These are phyloP conservation scores for Capromys pilorides DNA, from an alignment of 2,797 vertebrate genomes.

Conservation along the genomic window DNA sequence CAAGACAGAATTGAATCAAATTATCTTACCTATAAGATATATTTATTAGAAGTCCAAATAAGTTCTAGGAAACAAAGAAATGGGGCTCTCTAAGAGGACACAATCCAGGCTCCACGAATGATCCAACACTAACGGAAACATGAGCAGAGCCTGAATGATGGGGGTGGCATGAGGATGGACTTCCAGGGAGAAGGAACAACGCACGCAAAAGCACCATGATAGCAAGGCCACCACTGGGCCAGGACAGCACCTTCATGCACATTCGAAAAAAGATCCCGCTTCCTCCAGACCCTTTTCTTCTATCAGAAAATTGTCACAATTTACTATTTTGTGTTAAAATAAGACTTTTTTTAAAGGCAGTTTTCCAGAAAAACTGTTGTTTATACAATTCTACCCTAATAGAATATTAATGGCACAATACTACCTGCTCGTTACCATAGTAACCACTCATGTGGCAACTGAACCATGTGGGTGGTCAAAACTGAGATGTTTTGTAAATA, in stretches of 20 bases:
- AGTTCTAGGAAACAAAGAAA: conserved; percentile 11
- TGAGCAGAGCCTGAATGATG: background rate
- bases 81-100: background rate
- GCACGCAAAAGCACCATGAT: background rate
- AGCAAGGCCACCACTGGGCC: background rate
- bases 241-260: background rate
- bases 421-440: background rate
- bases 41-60: background rate
- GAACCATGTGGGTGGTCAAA: background rate
- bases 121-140: background rate
- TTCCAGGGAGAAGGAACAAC: background rate
- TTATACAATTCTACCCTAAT: background rate
- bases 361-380: background rate
- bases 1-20: conserved; percentile 23
- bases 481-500: background rate
- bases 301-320: background rate
- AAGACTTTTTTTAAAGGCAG: background rate
- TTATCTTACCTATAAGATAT: background rate
- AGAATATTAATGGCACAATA: background rate
- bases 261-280: background rate
- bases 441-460: background rate
- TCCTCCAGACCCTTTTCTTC: background rate
- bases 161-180: background rate
- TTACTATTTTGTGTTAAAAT: conserved; percentile 11
- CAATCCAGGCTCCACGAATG: background rate